Base-by-base conservation (phyloP, 2,888 invertebrate genomes). In the Habroteleia sp. region DNA sequence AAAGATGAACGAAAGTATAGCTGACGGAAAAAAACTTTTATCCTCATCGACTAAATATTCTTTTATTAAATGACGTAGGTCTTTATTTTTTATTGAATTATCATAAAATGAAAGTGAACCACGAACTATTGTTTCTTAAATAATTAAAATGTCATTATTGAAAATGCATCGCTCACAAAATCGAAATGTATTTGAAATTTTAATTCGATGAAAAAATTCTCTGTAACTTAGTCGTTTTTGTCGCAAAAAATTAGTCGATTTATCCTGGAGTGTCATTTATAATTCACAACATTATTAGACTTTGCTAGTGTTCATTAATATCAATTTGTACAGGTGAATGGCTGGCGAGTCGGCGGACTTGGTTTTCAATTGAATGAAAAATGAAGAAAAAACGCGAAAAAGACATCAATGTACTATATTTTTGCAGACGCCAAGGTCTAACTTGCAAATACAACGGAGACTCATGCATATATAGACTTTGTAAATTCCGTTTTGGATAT, bases 401-500 rank as follows among this genome's bases (percentile, higher is more conserved):
- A 41, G 17, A 10, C 17, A n/a, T 2, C 42, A 10, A 20, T 4
- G 16, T 8, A 5, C 23, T 14, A n/a, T 23, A 35, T 14, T 11
- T 10, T 14, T n/a, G n/a, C 17, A 7, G 46, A 35, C 11, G 27
- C 60, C 60, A 46, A 46, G 37, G 46, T 37, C 46, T 46, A 17
- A 37, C 46, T 31, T 27, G 46, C 35, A 60, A 60, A 60, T 25
- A n/a, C 20, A 7, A 11, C 23, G 13, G 8, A 10, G 25, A n/a
- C n/a, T 20, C 8, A 17, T 25, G 46, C 23, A 35, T 37, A 20
- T 60, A 60, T 60, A 60, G 37, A 37, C 37, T 60, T 46, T 60
- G 46, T 17, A 48, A 60, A 44, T 37, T 35, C 27, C 23, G 25
- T 58, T 58, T 58, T 13, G 44, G 16, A 58, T 44, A 13, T 58